Conservation (phyloP, 2,113 vertebrate genomes). For the Neopipo cinnamomea region DNA sequence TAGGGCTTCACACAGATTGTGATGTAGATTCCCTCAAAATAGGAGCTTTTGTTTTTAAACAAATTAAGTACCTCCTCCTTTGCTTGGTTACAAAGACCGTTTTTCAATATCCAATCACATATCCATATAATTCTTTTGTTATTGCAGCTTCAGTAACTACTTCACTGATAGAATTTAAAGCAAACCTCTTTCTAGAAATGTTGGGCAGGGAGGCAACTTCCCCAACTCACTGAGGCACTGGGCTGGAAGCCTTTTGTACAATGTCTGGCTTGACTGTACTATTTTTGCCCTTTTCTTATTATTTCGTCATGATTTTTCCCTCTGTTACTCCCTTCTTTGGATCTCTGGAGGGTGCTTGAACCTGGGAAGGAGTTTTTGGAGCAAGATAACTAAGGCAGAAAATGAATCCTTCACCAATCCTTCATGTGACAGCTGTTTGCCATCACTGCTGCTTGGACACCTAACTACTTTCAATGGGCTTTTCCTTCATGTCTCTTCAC, state of each 20-base stretch:
- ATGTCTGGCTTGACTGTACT: background rate
- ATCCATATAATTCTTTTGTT: background rate
- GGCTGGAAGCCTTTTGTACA: background rate
- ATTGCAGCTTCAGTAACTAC: background rate
- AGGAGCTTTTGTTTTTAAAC: conserved; percentile 21
- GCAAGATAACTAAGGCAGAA: background rate
- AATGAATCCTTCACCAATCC: background rate
- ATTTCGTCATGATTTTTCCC: background rate
- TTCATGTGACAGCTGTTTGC: background rate
- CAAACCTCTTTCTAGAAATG: background rate
- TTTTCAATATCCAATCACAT: conserved; percentile 1
- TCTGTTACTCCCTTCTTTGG: background rate
- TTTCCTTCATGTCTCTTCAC: background rate
- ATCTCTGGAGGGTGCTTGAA: background rate
- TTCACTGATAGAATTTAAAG: background rate
- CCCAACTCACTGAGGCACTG: accelerated
- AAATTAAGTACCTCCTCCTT: conserved; percentile 24
- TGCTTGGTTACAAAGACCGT: background rate
- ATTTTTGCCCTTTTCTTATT: background rate
- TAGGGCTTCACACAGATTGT: conserved; percentile 41
- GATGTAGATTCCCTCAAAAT: background rate
- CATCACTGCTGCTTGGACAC: background rate
- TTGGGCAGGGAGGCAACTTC: background rate
- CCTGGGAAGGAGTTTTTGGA: background rate
- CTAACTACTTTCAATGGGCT: background rate